A percentile compares a stretch with the other conserved stretches of the same genome.
These are phyloP conservation scores for Masnerella sp. DNA, from an alignment of 2,888 invertebrate genomes.

Conservation along the genomic window DNA sequence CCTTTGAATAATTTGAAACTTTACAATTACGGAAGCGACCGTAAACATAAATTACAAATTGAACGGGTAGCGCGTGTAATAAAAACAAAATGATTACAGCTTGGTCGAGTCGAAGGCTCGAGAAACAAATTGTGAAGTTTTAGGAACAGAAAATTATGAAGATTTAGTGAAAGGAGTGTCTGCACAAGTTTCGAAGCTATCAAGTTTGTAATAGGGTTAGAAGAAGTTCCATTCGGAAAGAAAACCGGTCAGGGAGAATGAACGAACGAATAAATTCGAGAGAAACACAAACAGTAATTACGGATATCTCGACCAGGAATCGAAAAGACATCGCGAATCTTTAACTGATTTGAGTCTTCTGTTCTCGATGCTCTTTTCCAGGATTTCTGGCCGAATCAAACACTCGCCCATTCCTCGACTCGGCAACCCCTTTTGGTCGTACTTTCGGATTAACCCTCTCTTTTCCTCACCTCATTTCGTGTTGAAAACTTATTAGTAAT, in stretches of 20 bases:
- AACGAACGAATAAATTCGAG: constrained; percentile 72
- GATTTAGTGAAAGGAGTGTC: constrained; percentile 59
- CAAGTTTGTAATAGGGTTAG: constrained; percentile 62
- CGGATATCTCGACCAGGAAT: constrained; percentile 76
- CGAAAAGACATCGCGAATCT: constrained; percentile 78
- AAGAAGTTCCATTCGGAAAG: constrained; percentile 59
- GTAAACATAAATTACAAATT: constrained; percentile 56
- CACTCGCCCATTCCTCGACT: constrained; percentile 50
- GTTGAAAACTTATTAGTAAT: constrained; percentile 78
- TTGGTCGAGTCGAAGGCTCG: constrained; percentile 18
- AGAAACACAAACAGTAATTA: constrained; percentile 78
- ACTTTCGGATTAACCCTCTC: constrained; percentile 78
- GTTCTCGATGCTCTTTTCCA: constrained; percentile 65
- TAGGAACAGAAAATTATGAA: constrained; percentile 46
- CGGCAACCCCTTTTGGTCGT: constrained; percentile 73
- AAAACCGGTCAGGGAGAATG: constrained; percentile 58
- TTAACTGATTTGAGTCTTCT: constrained; percentile 76
- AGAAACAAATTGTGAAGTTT: constrained; percentile 56
- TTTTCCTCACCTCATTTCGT: constrained; percentile 78
- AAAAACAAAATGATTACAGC: constrained; percentile 38
- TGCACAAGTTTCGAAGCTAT: constrained; percentile 67
- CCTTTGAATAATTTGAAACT: constrained; percentile 54
- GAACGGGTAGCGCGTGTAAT: constrained; percentile 39
- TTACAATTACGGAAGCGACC: constrained; percentile 57
- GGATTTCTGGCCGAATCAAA: constrained; percentile 57